A percentile compares a stretch with the other conserved stretches of the same genome.
Conservation (phyloP, 2,797 vertebrate genomes). For the Lepilemur ruficaudatus region DNA sequence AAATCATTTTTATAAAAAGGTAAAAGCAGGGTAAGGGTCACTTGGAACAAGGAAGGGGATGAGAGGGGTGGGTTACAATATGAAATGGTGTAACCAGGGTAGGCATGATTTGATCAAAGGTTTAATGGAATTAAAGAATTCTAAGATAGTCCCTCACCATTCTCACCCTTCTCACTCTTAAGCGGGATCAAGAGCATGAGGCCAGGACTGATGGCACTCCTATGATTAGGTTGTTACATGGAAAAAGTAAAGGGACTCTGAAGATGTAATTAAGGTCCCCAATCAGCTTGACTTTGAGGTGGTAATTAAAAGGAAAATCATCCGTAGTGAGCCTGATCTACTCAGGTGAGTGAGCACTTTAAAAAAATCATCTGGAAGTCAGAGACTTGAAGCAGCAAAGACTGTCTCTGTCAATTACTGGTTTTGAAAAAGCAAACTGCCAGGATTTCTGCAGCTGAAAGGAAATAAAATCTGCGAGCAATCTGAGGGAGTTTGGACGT, state of each 20-base stretch:
- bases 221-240: neutral
- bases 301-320: neutral
- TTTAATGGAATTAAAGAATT: conserved; percentile 3
- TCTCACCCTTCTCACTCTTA: neutral
- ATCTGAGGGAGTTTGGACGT: neutral
- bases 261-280: neutral
- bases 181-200: neutral
- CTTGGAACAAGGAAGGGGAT: neutral
- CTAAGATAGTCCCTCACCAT: too few species aligned
- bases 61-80: neutral
- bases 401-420: neutral
- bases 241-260: neutral
- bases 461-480: neutral
- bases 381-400: neutral
- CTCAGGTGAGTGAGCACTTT: neutral
- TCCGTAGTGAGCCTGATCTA: neutral
- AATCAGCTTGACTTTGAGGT: neutral
- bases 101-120: neutral
- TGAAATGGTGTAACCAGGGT: neutral
- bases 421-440: neutral
- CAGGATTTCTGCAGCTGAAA: neutral
- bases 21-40: neutral
- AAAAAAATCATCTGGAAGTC: neutral
- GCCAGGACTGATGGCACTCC: neutral
- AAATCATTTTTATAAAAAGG: neutral